These are phyloP conservation scores for Myrmecobius fasciatus DNA, from an alignment of 2,113 vertebrate species.

Conservation along the genomic window DNA sequence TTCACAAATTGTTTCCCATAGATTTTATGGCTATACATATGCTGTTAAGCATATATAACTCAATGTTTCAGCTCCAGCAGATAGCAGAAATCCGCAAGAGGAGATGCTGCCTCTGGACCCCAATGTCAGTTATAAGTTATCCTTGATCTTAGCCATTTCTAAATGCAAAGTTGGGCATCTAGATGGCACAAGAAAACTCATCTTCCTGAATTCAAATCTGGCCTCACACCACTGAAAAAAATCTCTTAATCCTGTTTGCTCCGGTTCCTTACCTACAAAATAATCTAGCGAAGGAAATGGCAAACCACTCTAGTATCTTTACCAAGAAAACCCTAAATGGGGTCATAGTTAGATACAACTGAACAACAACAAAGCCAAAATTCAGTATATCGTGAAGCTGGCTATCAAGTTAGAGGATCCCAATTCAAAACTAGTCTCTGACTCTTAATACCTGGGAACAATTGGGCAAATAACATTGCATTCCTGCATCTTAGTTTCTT, in stretches of 20 bases:
- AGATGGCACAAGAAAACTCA: not conserved
- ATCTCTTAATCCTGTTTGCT: not conserved
- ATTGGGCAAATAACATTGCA: not conserved
- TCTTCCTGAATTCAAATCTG: not conserved
- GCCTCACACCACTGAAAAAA: not conserved
- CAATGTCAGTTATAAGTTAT: not conserved
- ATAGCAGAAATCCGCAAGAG: not conserved
- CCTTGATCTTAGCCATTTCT: not conserved
- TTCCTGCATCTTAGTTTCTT: not conserved
- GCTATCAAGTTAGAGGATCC: not conserved
- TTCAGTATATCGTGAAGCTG: not conserved
- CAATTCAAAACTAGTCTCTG: not conserved
- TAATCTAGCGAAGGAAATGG: not conserved
- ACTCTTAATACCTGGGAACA: not conserved
- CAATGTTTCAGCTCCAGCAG: constrained; percentile 17
- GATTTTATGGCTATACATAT: constrained; percentile 30
- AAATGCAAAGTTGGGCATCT: not conserved
- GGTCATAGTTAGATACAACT: not conserved
- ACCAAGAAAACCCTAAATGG: not conserved
- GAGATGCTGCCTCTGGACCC: not conserved
- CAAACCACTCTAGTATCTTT: not conserved
- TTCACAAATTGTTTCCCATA: constrained; percentile 16
- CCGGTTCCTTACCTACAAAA: not conserved
- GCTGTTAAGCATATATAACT: constrained; percentile 23
- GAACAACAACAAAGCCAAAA: not conserved